Percentiles rank a stretch among this genome's conserved stretches.
phyloP scores from a whole-genome alignment of 2,888 invertebrate species.

The Stratiomys singularior region DNA sequence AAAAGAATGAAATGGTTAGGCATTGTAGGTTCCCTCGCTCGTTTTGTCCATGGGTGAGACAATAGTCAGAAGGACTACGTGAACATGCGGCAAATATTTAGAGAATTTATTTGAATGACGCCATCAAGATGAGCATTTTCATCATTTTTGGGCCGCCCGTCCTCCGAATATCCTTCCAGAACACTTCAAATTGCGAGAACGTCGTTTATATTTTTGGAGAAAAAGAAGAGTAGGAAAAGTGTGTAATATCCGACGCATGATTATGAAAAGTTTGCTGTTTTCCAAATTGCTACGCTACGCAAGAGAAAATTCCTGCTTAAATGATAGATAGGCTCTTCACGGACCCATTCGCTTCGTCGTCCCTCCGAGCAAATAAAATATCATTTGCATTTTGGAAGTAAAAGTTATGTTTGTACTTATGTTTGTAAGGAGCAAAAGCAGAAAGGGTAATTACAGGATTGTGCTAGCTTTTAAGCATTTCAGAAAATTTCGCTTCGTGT shows the following conservation, averaged over 20 bases:
- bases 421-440: not conserved
- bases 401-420: slow-evolving; percentile 3
- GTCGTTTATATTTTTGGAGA: not conserved
- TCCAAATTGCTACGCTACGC: not conserved
- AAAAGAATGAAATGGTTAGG: not conserved
- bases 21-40: no score
- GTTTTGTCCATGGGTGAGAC: no score
- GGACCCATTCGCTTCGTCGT: not conserved
- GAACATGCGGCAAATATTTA: no score
- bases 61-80: no score
- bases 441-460: slow-evolving; percentile 27
- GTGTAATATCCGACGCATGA: slow-evolving; percentile 34
- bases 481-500: not conserved
- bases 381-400: slow-evolving; percentile 10
- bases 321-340: slow-evolving; percentile 33
- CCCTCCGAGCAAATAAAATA: not conserved
- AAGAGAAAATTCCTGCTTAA: slow-evolving; percentile 19
- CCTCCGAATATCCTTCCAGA: no score
- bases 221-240: not conserved
- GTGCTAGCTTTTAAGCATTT: not conserved
- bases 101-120: slow-evolving; percentile 10
- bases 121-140: not conserved
- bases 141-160: no score
- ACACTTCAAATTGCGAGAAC: no score
- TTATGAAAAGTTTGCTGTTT: slow-evolving; percentile 25